Conservation (phyloP, 53 echinoderm and acorn worm species). For the Temnopleurus reevesii region DNA sequence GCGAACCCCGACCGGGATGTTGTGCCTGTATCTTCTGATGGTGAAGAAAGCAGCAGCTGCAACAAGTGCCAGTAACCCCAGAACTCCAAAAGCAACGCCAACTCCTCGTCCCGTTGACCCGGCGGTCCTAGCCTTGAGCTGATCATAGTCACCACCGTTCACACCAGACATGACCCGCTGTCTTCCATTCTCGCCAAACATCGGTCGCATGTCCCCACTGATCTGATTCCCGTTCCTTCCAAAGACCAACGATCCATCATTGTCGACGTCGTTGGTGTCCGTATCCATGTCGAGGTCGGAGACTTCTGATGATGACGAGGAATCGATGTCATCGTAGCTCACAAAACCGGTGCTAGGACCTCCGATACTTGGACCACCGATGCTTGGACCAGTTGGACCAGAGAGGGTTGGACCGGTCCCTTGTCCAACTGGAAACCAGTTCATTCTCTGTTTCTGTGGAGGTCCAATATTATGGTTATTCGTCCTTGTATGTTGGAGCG, state of each 20-base stretch:
- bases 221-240: constrained; percentile 16
- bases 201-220: background rate
- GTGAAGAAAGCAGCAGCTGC: constrained; percentile 7
- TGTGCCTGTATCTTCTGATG: constrained; percentile 23
- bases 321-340: too few species aligned
- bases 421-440: too few species aligned
- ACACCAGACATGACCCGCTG: background rate
- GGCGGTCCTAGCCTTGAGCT: background rate
- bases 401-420: too few species aligned
- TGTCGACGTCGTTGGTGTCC: background rate
- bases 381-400: too few species aligned
- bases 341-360: too few species aligned
- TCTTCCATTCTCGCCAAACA: background rate
- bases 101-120: constrained; percentile 34
- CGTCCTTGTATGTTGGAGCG: too few species aligned
- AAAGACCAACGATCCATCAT: background rate
- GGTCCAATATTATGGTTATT: too few species aligned
- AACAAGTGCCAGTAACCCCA: background rate
- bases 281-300: background rate
- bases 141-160: background rate
- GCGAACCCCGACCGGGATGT: background rate
- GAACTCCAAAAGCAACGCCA: constrained; percentile 38
- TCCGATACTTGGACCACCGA: too few species aligned
- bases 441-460: too few species aligned
- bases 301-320: background rate